Evolutionary conservation across 1,140 invertebrate genomes (phyloP), one percentile per base, ranked within the genome.

Genomic region (Caenorhabditis briggsae): DNA sequence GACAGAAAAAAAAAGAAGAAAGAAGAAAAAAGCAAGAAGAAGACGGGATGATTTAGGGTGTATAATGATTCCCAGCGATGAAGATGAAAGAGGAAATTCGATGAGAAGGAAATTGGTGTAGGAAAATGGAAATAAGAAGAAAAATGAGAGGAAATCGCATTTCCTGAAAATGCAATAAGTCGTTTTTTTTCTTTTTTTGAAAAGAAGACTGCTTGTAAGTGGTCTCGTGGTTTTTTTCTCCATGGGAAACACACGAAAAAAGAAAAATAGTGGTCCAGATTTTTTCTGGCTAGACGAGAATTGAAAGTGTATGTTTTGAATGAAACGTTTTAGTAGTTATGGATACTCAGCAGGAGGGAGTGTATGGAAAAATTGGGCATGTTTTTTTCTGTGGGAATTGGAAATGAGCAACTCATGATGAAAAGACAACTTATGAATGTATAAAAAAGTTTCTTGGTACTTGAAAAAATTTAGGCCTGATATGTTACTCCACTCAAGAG

Each of bases 81-180:
- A 58, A 25, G 59, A 61, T 20, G 59, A 33, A 58, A 64, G 33
- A 46, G 64, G 64, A 46, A 70, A 70, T 70, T 9, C 5, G n/a
- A 70, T 8, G 18, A 20, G 41, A 46, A 16, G 64, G 18, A 70
- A 46, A 70, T 46, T 70, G 33, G 64, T 70, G 41, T 14, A 41
- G 2, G 43, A 70, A 70, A 18, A 59, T 8, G 56, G n/a, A 70
- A 33, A 33, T 33, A 33, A 33, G 59, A 70, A 20, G 11, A 46
- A 23, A 43, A 18, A 8, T 43, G 64, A 70, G 43, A 33, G 64
- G 64, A 70, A 70, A 70, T 70, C 64, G 64, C 64, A 70, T 70
- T 70, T 70, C 64, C 64, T 70, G 64, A 70, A 70, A 43, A 70
- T 70, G 64, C 23, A 61, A 61, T 61, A n/a, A 70, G 64, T 70